phyloP scores from a whole-genome alignment of 2,888 invertebrate species.

The Matsumyia berberina region DNA sequence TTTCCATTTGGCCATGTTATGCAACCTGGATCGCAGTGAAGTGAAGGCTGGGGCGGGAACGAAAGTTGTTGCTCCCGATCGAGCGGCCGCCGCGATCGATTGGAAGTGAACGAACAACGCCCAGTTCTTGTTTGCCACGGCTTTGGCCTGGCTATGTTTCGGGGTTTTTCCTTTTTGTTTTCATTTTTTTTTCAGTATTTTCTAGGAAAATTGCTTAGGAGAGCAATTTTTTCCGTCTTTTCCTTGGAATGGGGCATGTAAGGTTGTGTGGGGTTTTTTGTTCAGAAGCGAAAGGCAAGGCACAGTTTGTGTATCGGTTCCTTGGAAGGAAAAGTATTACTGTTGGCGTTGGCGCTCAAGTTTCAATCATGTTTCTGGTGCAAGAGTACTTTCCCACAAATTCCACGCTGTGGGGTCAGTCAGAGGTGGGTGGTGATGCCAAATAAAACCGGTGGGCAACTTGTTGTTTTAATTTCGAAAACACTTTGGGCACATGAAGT shows the following conservation, averaged over 20 bases:
- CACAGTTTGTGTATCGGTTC: conserved; percentile 23
- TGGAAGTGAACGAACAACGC: conserved; percentile 50
- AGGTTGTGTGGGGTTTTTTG: not conserved
- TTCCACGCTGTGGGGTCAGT: too few relatives aligned
- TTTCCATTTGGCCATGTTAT: conserved; percentile 61
- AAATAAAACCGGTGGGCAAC: not conserved
- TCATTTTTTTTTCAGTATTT: too few relatives aligned
- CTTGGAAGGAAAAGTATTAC: conserved; percentile 30
- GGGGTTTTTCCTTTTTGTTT: not conserved
- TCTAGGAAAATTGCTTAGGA: not conserved
- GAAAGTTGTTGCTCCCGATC: conserved; percentile 72
- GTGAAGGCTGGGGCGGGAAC: conserved; percentile 36
- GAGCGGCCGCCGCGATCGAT: conserved; percentile 67
- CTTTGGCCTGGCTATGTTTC: not conserved
- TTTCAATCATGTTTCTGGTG: conserved; percentile 17
- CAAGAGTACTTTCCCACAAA: conserved; percentile 31
- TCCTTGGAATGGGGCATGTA: not conserved
- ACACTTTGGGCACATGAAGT: not conserved
- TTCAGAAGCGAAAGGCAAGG: conserved; percentile 51
- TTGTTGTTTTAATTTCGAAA: not conserved
- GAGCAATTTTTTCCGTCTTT: conserved; percentile 20
- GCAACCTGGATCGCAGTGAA: conserved; percentile 39
- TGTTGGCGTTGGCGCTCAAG: not conserved
- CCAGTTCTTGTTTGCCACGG: conserved; percentile 45
- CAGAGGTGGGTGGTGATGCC: not conserved